Evolutionary conservation across 1,140 invertebrate genomes (phyloP), one percentile per base, ranked within the genome.

Genomic region (Drosophila pseudoobscura): DNA sequence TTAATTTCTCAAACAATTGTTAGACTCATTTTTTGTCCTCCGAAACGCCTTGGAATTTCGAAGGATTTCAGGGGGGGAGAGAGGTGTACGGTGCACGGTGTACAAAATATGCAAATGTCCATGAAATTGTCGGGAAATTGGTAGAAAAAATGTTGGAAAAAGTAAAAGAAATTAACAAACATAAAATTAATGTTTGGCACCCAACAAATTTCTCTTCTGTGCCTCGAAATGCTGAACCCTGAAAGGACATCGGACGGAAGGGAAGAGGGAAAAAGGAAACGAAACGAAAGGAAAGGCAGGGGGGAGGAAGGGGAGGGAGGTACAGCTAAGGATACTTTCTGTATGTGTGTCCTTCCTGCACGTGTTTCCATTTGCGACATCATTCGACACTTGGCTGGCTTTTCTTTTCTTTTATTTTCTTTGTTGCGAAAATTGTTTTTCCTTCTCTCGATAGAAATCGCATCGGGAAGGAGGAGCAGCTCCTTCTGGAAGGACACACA

Each of bases 161-260:
- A 87, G 83, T 88, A 87, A 83, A 87, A 88, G 84, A 87, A 87
- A 87, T 87, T 87, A 87, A 87, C 83, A 87, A 87, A 88, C 83
- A 87, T 87, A 87, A 87, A 87, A 87, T 88, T 87, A 87, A 87
- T 87, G 83, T 87, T 39, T 88, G 80, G 83, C 83, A 87, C 83
- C 83, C 83, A 87, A 87, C 83, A 88, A 87, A 70, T 72, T 75
- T 60, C 35, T 31, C n/a, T 51, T 9, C 26, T 49, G 43, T 17
- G n/a, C 29, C 59, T 69, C 52, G 31, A 41, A 56, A 69, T 69
- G 51, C 66, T 39, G 35, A 70, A 70, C 66, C 66, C 66, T 29
- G 49, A 43, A 31, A n/a, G 17, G 6, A 15, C 29, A 22, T 3
- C 5, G 31, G 31, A 6, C 6, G 17, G 26, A 17, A 20, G 56